Percentiles rank a stretch among this genome's conserved stretches.
phyloP scores from a whole-genome alignment of 2,888 invertebrate species.

The Dryobota labecula region DNA sequence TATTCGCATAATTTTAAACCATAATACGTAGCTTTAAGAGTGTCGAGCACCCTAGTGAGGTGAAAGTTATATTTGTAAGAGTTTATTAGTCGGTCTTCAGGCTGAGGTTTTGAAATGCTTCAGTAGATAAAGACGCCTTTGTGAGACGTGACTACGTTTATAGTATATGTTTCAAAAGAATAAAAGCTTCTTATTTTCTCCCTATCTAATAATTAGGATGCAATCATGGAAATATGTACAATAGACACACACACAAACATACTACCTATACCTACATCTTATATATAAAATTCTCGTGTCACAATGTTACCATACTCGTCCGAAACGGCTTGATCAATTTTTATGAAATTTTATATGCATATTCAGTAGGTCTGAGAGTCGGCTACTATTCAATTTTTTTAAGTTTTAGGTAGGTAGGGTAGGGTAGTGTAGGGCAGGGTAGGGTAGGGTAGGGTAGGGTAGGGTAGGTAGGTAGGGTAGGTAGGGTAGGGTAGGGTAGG shows the following conservation, averaged over 20 bases:
- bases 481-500: too few relatives aligned
- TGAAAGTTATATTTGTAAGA: conserved; percentile 47
- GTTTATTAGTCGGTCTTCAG: conserved; percentile 63
- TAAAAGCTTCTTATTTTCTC: neutral
- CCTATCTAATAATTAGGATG: neutral
- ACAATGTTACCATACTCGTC: too few relatives aligned
- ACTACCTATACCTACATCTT: neutral
- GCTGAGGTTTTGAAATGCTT: conserved; percentile 66
- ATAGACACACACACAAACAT: too few relatives aligned
- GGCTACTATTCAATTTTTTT: too few relatives aligned
- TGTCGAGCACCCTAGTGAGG: neutral
- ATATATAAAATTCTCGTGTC: too few relatives aligned
- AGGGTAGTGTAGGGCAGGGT: too few relatives aligned
- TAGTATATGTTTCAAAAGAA: neutral
- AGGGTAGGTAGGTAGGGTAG: too few relatives aligned
- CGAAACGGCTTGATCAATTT: too few relatives aligned
- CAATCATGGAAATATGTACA: neutral
- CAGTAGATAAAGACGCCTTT: conserved; percentile 57
- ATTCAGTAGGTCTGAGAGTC: too few relatives aligned
- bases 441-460: too few relatives aligned
- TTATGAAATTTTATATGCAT: too few relatives aligned
- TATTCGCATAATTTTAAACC: conserved; percentile 18
- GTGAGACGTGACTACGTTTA: conserved; percentile 18
- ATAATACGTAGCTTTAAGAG: neutral
- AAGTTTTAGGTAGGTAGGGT: too few relatives aligned